phyloP scores from a whole-genome alignment of 2,888 invertebrate genomes.

The Hypolimnas misippus region DNA sequence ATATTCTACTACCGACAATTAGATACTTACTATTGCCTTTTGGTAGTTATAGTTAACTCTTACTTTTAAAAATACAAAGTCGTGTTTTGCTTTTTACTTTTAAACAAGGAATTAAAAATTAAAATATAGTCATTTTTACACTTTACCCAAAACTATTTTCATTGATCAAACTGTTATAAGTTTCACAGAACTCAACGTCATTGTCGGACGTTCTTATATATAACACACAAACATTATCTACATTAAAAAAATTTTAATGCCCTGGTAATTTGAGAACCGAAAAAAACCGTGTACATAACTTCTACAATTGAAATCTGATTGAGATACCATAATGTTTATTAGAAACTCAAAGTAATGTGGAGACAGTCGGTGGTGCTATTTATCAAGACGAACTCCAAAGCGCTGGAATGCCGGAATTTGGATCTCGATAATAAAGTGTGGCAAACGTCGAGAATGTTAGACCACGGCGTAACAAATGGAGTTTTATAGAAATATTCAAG shows the following conservation, averaged over 20 bases:
- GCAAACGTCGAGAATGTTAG: constrained; percentile 1
- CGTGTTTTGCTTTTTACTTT: no score
- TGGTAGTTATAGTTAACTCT: no score
- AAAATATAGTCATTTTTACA: no score
- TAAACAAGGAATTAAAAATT: no score
- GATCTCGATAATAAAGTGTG: constrained; percentile 6
- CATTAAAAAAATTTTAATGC: no score
- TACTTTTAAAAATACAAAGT: no score
- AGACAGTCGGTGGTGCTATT: background rate
- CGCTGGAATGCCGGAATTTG: constrained; percentile 2
- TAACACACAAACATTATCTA: no score
- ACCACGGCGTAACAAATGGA: constrained; percentile 1
- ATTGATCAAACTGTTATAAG: no score
- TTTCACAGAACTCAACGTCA: no score
- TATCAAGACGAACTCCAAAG: constrained; percentile 10
- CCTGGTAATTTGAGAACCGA: background rate
- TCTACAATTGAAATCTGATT: constrained; percentile 3
- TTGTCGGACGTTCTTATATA: no score
- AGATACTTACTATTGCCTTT: background rate
- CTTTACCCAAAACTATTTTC: no score
- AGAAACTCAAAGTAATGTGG: background rate
- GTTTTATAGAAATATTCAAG: background rate
- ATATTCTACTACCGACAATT: background rate
- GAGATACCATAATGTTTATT: constrained; percentile 11
- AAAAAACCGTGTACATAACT: constrained; percentile 1